phyloP scores from a whole-genome alignment of 2,888 invertebrate genomes.

The Linnaemya vulpina region DNA sequence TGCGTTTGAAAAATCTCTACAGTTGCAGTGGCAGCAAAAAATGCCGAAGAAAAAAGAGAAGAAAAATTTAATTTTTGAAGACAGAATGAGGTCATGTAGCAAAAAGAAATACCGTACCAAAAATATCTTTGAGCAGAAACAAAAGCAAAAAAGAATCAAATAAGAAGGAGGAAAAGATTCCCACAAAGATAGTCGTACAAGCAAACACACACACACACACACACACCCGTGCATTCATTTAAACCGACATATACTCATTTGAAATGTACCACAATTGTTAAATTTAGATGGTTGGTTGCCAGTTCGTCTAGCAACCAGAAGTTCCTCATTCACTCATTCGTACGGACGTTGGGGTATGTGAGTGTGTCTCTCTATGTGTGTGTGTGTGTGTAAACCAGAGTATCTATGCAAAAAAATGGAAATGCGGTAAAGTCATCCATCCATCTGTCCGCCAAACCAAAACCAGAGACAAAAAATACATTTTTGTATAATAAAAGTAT shows the following conservation, averaged over 20 bases:
- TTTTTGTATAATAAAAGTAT: constrained; percentile 63
- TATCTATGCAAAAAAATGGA: constrained; percentile 50
- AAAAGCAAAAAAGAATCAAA: constrained; percentile 21
- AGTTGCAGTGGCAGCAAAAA: constrained; percentile 43
- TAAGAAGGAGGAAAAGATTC: constrained; percentile 23
- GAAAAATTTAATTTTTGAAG: constrained; percentile 65
- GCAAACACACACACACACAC: too few species aligned
- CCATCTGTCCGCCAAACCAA: constrained; percentile 70
- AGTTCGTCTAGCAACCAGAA: constrained; percentile 56
- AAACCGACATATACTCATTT: constrained; percentile 53
- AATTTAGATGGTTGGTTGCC: constrained; percentile 62
- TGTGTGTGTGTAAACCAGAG: too few species aligned
- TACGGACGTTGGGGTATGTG: neutral
- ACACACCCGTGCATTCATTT: neutral
- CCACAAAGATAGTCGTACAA: neutral
- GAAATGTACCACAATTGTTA: constrained; percentile 69
- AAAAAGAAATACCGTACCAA: constrained; percentile 25
- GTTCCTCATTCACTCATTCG: constrained; percentile 22
- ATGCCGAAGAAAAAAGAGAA: constrained; percentile 20
- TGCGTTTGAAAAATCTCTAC: constrained; percentile 57
- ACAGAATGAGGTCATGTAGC: constrained; percentile 70
- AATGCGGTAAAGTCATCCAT: constrained; percentile 69
- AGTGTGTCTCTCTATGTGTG: too few species aligned
- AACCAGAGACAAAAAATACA: constrained; percentile 61
- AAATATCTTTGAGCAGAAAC: constrained; percentile 30